Conservation (phyloP, 2,888 invertebrate genomes). For the Barypeithes pellucidus region DNA sequence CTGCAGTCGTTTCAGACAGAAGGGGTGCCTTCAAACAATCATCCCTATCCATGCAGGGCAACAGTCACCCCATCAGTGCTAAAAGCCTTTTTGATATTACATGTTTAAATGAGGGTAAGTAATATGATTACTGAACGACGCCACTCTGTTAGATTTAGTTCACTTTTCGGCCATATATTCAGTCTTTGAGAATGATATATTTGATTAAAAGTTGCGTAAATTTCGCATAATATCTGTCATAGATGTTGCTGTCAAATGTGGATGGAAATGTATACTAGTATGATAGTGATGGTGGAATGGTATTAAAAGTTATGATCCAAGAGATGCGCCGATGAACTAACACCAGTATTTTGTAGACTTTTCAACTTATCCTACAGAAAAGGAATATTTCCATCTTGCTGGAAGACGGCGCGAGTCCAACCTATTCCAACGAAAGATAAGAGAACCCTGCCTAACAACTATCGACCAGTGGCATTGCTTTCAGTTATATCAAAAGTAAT, state of each 20-base stretch:
- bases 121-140: slow-evolving; percentile 67
- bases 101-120: slow-evolving; percentile 72
- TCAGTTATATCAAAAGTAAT: too few species aligned
- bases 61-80: slow-evolving; percentile 68
- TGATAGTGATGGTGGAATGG: too few species aligned
- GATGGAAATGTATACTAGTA: too few species aligned
- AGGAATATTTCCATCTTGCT: too few species aligned
- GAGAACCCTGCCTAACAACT: too few species aligned
- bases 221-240: slow-evolving; percentile 11
- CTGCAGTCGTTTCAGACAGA: slow-evolving; percentile 59
- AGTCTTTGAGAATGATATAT: slow-evolving; percentile 37
- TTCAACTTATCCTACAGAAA: too few species aligned
- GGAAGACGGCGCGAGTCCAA: too few species aligned
- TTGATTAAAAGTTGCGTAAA: slow-evolving; percentile 35
- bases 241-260: background rate
- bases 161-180: slow-evolving; percentile 60
- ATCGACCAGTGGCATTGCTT: too few species aligned
- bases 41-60: slow-evolving; percentile 58
- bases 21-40: slow-evolving; percentile 59
- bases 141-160: slow-evolving; percentile 54
- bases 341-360: too few species aligned
- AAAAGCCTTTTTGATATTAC: slow-evolving; percentile 72
- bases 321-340: too few species aligned
- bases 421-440: too few species aligned
- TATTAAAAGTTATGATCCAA: too few species aligned